These are phyloP conservation scores for Ischnura elegans DNA, from an alignment of 2,888 invertebrate genomes.

Conservation along the genomic window DNA sequence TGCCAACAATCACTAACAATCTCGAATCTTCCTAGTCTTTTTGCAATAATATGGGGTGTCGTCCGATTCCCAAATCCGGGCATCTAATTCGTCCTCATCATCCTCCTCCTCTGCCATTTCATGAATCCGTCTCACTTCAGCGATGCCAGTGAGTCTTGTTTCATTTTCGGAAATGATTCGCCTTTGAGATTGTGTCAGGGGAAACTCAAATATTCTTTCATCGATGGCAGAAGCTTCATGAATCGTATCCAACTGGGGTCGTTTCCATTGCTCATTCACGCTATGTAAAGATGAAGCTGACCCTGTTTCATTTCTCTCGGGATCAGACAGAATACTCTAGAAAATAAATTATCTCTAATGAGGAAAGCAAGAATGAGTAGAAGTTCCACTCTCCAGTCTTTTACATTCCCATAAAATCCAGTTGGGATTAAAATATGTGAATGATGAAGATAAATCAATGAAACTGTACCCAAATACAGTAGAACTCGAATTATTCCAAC, in stretches of 20 bases:
- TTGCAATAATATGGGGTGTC: neutral
- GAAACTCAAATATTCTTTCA: constrained; percentile 4
- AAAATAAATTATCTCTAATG: neutral
- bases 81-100: neutral
- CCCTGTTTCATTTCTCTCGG: neutral
- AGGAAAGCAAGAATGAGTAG: neutral
- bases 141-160: neutral
- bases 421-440: too few relatives aligned
- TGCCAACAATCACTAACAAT: neutral
- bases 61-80: neutral
- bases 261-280: neutral
- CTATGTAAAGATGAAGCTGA: neutral
- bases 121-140: neutral
- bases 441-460: too few relatives aligned
- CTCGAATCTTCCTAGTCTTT: neutral
- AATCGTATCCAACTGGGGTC: neutral
- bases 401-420: too few relatives aligned
- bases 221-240: neutral
- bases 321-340: neutral
- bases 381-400: too few relatives aligned
- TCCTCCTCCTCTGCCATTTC: neutral
- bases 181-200: neutral
- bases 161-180: neutral
- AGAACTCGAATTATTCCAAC: too few relatives aligned
- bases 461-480: too few relatives aligned